phyloP scores from a whole-genome alignment of 2,888 invertebrate species.

The Lasioglossum calceatum region DNA sequence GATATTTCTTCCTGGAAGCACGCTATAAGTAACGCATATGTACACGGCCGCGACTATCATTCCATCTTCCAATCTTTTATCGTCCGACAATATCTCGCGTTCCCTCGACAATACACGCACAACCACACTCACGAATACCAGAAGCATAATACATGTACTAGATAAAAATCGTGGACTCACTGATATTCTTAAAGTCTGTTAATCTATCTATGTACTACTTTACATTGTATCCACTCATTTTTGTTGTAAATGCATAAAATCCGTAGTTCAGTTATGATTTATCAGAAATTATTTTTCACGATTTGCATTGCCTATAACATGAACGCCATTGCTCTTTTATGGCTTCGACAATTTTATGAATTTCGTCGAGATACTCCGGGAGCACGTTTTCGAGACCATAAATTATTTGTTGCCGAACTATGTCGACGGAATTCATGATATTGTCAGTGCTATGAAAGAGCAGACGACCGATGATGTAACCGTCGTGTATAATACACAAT shows the following conservation, averaged over 20 bases:
- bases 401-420: background rate
- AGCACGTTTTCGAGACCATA: background rate
- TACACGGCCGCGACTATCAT: conserved; percentile 28
- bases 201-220: background rate
- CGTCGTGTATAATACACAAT: background rate
- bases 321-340: background rate
- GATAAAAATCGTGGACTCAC: background rate
- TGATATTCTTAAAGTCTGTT: background rate
- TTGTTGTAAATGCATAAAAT: background rate
- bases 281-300: background rate
- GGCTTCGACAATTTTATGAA: background rate
- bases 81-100: conserved; percentile 22
- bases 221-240: background rate
- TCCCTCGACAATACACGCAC: conserved; percentile 26
- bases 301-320: no score
- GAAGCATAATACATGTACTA: background rate
- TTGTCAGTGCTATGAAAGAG: no score
- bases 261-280: no score
- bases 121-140: background rate
- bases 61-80: conserved; percentile 38
- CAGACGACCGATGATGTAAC: no score
- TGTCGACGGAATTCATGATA: no score
- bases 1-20: conserved; percentile 29
- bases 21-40: conserved; percentile 24
- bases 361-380: no score